Percentiles rank a stretch among this genome's conserved stretches.
These are phyloP conservation scores for Triops longicaudatus DNA, from an alignment of 1,140 invertebrate genomes.

Conservation along the genomic window DNA sequence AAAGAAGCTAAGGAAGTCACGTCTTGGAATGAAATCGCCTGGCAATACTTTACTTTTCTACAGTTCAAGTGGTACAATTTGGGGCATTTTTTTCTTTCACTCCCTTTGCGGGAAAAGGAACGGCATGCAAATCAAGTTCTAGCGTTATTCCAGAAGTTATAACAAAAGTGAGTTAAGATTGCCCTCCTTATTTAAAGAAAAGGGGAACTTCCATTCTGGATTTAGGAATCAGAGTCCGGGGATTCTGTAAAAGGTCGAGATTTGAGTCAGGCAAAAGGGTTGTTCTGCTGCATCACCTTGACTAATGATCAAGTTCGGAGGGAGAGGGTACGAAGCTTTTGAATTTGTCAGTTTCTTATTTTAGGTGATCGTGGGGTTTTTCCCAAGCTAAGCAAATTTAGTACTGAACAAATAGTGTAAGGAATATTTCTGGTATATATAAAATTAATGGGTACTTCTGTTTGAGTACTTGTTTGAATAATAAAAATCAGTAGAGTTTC, in stretches of 20 bases:
- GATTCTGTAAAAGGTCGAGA: background rate
- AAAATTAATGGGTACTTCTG: background rate
- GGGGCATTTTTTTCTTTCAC: background rate
- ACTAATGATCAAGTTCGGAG: background rate
- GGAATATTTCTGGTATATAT: background rate
- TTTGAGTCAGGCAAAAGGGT: background rate
- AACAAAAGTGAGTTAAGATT: background rate
- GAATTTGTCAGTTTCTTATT: background rate
- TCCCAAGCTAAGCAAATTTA: background rate
- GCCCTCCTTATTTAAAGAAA: background rate
- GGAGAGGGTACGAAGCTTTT: background rate
- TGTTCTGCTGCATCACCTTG: conserved; percentile 11
- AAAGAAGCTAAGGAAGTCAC: conserved; percentile 7
- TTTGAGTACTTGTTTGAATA: background rate
- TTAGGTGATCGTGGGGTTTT: background rate
- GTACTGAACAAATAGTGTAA: background rate
- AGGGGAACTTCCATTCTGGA: background rate
- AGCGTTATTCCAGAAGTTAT: background rate
- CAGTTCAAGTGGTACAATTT: background rate
- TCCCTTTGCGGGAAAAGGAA: background rate
- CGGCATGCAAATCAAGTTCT: background rate
- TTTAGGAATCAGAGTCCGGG: background rate
- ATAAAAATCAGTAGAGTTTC: background rate
- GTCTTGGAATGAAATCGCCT: background rate
- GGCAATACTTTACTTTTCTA: conserved; percentile 1